These are phyloP conservation scores for Mamestra configurata DNA, from an alignment of 1,140 invertebrate genomes.

Conservation along the genomic window DNA sequence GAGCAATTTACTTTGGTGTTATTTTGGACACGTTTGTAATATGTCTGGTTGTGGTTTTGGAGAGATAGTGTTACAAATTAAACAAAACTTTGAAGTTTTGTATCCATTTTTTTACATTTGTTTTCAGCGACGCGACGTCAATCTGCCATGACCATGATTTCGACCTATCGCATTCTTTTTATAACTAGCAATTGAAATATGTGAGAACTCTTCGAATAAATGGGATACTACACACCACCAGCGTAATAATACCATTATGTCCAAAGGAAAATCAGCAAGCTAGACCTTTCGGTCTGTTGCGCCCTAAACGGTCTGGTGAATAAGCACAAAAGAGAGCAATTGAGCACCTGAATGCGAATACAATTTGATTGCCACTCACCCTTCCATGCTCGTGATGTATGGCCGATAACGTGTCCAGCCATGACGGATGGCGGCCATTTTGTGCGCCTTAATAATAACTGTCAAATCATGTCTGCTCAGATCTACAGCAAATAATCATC, in stretches of 20 bases:
- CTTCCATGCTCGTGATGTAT: slow-evolving; percentile 32
- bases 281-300: background rate
- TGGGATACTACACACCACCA: no score
- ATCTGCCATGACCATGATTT: no score
- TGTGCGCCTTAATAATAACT: background rate
- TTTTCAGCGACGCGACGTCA: no score
- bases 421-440: background rate
- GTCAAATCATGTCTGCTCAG: background rate
- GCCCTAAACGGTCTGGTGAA: slow-evolving; percentile 20
- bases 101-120: no score
- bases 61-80: background rate
- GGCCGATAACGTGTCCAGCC: background rate
- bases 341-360: slow-evolving; percentile 28
- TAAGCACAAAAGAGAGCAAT: slow-evolving; percentile 44
- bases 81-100: background rate
- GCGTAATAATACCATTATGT: background rate
- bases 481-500: background rate
- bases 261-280: slow-evolving; percentile 8
- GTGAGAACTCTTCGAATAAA: no score
- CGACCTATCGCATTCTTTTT: no score
- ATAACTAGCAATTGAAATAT: no score
- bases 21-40: slow-evolving; percentile 36
- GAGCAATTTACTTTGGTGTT: slow-evolving; percentile 27
- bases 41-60: slow-evolving; percentile 3
- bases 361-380: slow-evolving; percentile 41